Conservation (phyloP, 2,888 invertebrate species). For the Lordiphosa fenestrarum region DNA sequence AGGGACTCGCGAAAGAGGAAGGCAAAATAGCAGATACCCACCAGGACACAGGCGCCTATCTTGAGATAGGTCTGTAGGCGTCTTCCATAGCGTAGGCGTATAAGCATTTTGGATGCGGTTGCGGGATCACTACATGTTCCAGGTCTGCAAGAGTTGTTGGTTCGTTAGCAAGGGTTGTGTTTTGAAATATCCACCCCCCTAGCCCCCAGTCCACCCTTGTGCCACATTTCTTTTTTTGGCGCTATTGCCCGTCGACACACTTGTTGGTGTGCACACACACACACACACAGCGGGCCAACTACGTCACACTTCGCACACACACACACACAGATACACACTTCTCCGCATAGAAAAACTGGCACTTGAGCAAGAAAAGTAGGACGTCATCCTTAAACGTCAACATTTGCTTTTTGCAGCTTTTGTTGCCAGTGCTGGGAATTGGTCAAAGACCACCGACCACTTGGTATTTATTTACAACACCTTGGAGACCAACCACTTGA, state of each 20-base stretch:
- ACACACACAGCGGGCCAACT: constrained; percentile 30
- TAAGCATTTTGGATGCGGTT: constrained; percentile 60
- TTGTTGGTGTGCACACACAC: constrained; percentile 56
- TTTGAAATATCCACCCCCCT: neutral
- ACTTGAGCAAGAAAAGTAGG: constrained; percentile 46
- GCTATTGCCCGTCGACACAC: constrained; percentile 50
- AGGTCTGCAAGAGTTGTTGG: too few species aligned
- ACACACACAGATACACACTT: constrained; percentile 17
- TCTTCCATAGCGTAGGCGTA: constrained; percentile 75
- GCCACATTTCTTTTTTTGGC: constrained; percentile 21
- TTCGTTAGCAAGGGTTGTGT: neutral
- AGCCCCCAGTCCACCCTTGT: neutral
- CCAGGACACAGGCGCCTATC: constrained; percentile 70
- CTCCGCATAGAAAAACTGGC: constrained; percentile 12
- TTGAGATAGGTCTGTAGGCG: constrained; percentile 78
- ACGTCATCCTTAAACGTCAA: constrained; percentile 62
- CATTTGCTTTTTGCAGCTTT: constrained; percentile 40
- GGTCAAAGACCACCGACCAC: constrained; percentile 10
- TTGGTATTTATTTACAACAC: constrained; percentile 24
- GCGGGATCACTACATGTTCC: constrained; percentile 42
- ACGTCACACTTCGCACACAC: constrained; percentile 47
- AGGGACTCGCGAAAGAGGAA: constrained; percentile 79
- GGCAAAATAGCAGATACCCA: constrained; percentile 77
- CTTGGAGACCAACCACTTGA: constrained; percentile 34
- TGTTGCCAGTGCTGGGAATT: constrained; percentile 30